These are phyloP conservation scores for Pseudococcus jackbeardsleyi DNA, from an alignment of 2,888 invertebrate species.

Conservation along the genomic window DNA sequence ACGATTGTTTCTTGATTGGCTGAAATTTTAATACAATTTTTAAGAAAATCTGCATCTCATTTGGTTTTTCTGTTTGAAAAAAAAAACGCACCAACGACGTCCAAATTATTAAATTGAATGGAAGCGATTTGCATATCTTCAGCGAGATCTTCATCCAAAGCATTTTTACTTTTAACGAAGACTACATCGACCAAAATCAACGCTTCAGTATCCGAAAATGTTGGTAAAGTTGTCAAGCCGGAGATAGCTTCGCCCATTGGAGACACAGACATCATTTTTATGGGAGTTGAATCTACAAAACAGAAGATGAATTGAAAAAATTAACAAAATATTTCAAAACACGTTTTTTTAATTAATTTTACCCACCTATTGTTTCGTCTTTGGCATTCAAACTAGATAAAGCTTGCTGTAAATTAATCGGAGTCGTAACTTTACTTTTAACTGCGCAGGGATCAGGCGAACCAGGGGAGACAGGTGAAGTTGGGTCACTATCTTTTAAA, in stretches of 20 bases:
- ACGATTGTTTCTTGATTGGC: constrained; percentile 97
- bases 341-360: background rate
- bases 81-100: constrained; percentile 82
- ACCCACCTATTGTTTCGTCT: constrained; percentile 33
- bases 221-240: constrained; percentile 40
- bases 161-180: constrained; percentile 76
- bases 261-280: constrained; percentile 17
- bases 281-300: constrained; percentile 38
- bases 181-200: constrained; percentile 86
- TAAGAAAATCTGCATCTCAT: no score
- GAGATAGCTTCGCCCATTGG: constrained; percentile 47
- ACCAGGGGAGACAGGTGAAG: constrained; percentile 87
- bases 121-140: constrained; percentile 80
- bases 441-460: constrained; percentile 75
- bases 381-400: constrained; percentile 71
- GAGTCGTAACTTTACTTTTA: constrained; percentile 70
- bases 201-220: constrained; percentile 72
- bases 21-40: constrained; percentile 69
- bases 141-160: constrained; percentile 69
- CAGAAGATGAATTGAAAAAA: background rate
- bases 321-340: background rate
- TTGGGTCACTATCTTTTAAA: constrained; percentile 91
- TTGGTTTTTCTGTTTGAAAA: background rate
- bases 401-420: constrained; percentile 74
- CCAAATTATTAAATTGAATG: constrained; percentile 93